A percentile compares a stretch with the other conserved stretches of the same genome.
phyloP scores from a whole-genome alignment of 1,140 invertebrate genomes.

The Cheumatopsyche charites region DNA sequence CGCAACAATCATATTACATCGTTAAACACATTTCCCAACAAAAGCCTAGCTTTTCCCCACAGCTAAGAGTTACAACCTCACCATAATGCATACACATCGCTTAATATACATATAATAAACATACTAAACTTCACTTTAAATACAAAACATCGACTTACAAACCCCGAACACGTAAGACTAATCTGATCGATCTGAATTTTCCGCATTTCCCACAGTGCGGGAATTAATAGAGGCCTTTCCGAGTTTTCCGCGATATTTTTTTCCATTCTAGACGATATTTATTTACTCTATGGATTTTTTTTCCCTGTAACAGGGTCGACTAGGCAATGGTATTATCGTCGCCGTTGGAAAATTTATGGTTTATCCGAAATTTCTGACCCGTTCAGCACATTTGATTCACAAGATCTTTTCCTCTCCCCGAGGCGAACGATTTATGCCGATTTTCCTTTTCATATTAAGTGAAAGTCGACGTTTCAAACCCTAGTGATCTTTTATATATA shows the following conservation, averaged over 20 bases:
- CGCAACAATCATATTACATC: too few relatives aligned
- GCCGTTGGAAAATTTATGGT: conserved; percentile 9
- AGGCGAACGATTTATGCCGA: too few relatives aligned
- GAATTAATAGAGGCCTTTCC: conserved; percentile 12
- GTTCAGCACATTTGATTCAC: conserved; percentile 19
- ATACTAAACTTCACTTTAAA: too few relatives aligned
- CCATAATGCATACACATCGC: too few relatives aligned
- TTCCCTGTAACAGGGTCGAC: not conserved
- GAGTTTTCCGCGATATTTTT: not conserved
- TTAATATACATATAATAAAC: too few relatives aligned
- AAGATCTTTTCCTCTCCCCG: not conserved
- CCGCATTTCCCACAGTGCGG: not conserved
- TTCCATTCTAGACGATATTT: conserved; percentile 6
- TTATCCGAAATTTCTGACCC: conserved; percentile 10
- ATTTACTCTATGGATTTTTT: conserved; percentile 16
- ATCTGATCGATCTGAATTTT: conserved; percentile 23
- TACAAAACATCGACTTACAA: conserved; percentile 14
- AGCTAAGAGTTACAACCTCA: too few relatives aligned
- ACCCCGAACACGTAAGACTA: conserved; percentile 23
- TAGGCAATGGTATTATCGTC: not conserved
- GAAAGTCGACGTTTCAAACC: too few relatives aligned
- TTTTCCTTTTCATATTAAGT: too few relatives aligned
- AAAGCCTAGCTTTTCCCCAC: too few relatives aligned
- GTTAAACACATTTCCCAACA: too few relatives aligned
- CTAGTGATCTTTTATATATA: too few relatives aligned